Conservation (phyloP, 2,113 vertebrate genomes). For the Notarius lentiginosus region DNA sequence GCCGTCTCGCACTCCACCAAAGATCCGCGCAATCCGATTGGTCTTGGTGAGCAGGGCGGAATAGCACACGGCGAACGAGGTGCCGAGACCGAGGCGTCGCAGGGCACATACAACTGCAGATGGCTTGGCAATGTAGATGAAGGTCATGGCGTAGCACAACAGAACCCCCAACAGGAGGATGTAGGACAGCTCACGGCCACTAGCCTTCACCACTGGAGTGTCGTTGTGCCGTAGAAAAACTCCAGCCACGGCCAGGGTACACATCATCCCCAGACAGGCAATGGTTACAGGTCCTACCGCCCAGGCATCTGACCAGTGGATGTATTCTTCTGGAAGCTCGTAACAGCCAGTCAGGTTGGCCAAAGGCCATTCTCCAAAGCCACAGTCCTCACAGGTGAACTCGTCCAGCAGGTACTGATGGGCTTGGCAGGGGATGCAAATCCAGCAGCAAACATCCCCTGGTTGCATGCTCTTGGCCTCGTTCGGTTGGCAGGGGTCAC, state of each 20-base stretch:
- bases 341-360: constrained; percentile 91
- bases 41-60: constrained; percentile 97
- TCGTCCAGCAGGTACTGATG: constrained; percentile 90
- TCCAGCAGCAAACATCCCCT: constrained; percentile 97
- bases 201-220: constrained; percentile 95
- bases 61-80: constrained; percentile 95
- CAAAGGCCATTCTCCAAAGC: constrained; percentile 92
- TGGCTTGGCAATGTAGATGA: constrained; percentile 93
- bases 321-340: constrained; percentile 92
- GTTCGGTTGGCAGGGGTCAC: constrained; percentile 92
- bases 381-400: constrained; percentile 93
- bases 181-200: constrained; percentile 95
- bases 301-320: constrained; percentile 94
- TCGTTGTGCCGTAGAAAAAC: constrained; percentile 89
- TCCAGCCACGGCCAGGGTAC: constrained; percentile 86
- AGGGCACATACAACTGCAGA: constrained; percentile 87
- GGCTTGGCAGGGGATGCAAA: constrained; percentile 94
- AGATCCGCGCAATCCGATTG: constrained; percentile 95
- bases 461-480: constrained; percentile 98
- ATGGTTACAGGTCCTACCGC: constrained; percentile 93
- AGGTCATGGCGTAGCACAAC: constrained; percentile 97
- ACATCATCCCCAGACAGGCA: constrained; percentile 89
- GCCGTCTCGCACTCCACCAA: constrained; percentile 89
- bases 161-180: constrained; percentile 92
- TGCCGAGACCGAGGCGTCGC: constrained; percentile 89